phyloP scores from a whole-genome alignment of 2,797 vertebrate genomes.

The Paguma larvata region DNA sequence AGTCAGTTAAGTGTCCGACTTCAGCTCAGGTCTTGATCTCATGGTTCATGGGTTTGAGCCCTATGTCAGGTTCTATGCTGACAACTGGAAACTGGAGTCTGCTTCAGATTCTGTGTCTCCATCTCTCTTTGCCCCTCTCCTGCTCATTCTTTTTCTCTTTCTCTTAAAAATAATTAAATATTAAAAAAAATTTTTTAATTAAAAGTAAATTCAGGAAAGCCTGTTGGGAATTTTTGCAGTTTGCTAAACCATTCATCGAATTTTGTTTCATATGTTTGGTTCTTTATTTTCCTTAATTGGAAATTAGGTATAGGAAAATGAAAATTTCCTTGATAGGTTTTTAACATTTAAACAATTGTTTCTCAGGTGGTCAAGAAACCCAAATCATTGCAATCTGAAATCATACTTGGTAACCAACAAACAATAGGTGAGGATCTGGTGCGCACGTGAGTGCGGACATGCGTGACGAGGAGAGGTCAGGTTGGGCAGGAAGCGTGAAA shows the following conservation, averaged over 20 bases:
- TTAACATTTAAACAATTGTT: not conserved
- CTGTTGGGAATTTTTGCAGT: not conserved
- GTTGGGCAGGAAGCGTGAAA: not conserved
- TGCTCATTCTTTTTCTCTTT: too few species aligned
- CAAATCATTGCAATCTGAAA: conserved; percentile 18
- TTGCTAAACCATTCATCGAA: not conserved
- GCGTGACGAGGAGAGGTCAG: not conserved
- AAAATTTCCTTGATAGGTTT: not conserved
- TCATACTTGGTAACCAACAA: conserved; percentile 8
- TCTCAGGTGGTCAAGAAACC: not conserved
- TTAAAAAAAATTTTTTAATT: too few species aligned
- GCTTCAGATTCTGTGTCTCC: too few species aligned
- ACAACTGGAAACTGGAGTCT: too few species aligned
- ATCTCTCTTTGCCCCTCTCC: too few species aligned
- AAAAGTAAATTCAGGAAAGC: not conserved
- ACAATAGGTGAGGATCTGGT: not conserved
- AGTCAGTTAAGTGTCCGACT: too few species aligned
- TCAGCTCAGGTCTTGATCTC: too few species aligned
- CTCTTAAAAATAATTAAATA: too few species aligned
- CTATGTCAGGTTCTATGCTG: too few species aligned
- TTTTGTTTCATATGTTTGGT: not conserved
- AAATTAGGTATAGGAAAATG: not conserved
- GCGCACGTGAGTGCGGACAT: not conserved
- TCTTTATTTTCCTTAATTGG: conserved; percentile 14
- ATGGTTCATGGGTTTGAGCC: too few species aligned